phyloP scores from a whole-genome alignment of 2,113 vertebrate species.

The Benitochromis conjunctus region DNA sequence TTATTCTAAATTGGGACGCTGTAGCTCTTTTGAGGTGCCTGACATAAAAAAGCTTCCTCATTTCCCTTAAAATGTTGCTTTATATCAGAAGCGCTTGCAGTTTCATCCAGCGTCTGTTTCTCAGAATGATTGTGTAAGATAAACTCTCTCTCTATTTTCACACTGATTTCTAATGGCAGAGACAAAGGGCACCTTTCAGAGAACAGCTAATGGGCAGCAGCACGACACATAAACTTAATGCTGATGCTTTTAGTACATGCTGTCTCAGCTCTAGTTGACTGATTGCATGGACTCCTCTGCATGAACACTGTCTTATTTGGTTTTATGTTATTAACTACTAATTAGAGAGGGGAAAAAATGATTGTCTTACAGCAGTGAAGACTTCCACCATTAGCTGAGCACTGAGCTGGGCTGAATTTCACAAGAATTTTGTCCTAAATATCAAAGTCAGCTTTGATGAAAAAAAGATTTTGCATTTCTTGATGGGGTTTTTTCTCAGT shows the following conservation, averaged over 20 bases:
- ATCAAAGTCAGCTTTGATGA: not conserved
- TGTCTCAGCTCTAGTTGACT: not conserved
- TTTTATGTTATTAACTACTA: not conserved
- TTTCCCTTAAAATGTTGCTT: not conserved
- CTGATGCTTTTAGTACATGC: constrained; percentile 43
- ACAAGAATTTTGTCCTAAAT: not conserved
- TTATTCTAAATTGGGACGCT: not conserved
- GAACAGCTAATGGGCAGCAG: constrained; percentile 37
- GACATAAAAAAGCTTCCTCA: not conserved
- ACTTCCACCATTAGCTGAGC: not conserved
- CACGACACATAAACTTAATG: not conserved
- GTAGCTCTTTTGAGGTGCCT: not conserved
- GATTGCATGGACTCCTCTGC: not conserved
- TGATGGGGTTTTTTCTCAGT: not conserved
- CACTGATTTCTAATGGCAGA: constrained; percentile 15
- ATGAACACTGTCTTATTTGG: not conserved
- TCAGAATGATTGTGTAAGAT: not conserved
- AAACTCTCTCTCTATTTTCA: not conserved
- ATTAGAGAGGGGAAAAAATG: not conserved
- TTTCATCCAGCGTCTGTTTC: not conserved
- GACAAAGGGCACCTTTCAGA: constrained; percentile 45
- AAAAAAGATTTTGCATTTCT: not conserved
- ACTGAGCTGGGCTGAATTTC: not conserved
- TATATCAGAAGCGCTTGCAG: not conserved
- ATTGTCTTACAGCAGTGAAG: not conserved